Evolutionary conservation across 2,888 invertebrate genomes (phyloP), one percentile per base, ranked within the genome.

Genomic region (Agelastica alni): DNA sequence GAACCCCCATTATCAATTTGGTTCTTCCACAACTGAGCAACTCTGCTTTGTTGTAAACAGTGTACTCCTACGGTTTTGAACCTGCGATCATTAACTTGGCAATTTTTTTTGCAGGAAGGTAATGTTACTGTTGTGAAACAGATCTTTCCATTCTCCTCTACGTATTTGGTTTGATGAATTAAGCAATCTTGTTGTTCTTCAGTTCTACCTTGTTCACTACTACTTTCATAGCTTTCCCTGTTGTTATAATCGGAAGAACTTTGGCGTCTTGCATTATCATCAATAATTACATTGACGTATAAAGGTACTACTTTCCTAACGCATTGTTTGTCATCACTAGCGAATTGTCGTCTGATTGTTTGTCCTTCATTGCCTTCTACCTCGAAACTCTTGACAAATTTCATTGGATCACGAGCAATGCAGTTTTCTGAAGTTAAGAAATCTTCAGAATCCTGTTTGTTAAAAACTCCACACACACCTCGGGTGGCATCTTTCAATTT

Each of bases 391-490:
- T 83, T 81, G 36, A 78, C 79, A 69, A 83, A 88, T 51, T 79
- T 73, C 28, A 80, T 74, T 0, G 82, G 74, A 14, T 79, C 75
- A 60, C 79, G 78, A 2, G 85, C 74, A 17, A 84, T 64, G 64
- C 81, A 79, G 51, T 83, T 83, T 51, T 77, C 67, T 0, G 88
- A 86, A 2, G 81, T 79, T 9, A 77, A 71, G 69, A 83, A 85
- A 63, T 88, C 88, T 56, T 83, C 81, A 39, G 75, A 71, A 9
- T 75, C 62, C 36, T 86, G 82, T 5, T 83, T 82, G 60, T 80
- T 82, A 79, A 81, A 84, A 62, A 79, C 80, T 7, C 88, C 89
- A 66, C 88, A 88, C 28, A 89, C 78, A 57, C 89, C 89, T 53
- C 81, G 78, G 22, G 83, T 76, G 34, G 80, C 75, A 56, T 80